Evolutionary conservation across 2,797 vertebrate species (phyloP).

Genomic region (Vireo griseus): DNA sequence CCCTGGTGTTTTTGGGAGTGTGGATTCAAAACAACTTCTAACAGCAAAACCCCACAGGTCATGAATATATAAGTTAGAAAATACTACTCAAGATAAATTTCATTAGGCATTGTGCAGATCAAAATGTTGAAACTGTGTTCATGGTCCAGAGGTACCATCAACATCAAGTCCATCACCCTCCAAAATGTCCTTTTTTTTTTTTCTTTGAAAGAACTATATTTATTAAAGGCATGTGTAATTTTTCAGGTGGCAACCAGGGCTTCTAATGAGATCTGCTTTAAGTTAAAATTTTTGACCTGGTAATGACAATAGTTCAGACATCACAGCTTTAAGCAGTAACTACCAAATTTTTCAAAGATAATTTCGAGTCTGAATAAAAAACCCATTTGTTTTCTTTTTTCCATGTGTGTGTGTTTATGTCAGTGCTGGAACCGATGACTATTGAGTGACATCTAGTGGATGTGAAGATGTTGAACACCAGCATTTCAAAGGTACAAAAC

Average conservation of each 20-base stretch:
- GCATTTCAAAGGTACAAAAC: neutral
- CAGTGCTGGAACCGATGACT: neutral
- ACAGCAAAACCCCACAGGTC: neutral
- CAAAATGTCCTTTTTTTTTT: neutral
- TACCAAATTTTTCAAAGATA: neutral
- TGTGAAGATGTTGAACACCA: neutral
- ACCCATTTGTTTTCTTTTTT: neutral
- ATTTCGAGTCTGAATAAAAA: neutral
- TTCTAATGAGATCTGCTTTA: neutral
- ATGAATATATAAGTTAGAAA: neutral
- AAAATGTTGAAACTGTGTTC: neutral
- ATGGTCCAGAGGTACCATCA: neutral
- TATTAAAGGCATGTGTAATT: neutral
- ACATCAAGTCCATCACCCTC: neutral
- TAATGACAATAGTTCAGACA: neutral
- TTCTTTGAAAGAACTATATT: neutral
- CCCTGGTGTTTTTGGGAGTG: neutral
- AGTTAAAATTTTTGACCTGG: neutral
- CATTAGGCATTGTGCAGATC: neutral
- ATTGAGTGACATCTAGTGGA: slow-evolving; percentile 75
- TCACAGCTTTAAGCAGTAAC: neutral
- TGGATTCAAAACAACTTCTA: neutral
- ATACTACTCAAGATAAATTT: neutral
- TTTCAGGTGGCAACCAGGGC: neutral
- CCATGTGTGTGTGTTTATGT: neutral